Percentiles rank a stretch among this genome's conserved stretches.
phyloP scores from a whole-genome alignment of 2,113 vertebrate species.

The Herpailurus yagouaroundi region DNA sequence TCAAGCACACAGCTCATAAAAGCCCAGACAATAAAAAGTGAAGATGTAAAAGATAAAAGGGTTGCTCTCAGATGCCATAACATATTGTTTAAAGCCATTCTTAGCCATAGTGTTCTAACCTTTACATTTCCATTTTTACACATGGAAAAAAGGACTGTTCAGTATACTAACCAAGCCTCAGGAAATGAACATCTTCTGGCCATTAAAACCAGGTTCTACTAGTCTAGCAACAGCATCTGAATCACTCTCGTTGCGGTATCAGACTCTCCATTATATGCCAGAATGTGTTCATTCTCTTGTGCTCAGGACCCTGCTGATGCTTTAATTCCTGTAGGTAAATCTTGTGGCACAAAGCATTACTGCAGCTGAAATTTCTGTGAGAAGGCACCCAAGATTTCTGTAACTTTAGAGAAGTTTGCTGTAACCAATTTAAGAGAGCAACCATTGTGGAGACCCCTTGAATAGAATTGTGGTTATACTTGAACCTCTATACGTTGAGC shows the following conservation, averaged over 20 bases:
- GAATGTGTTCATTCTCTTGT: slow-evolving; percentile 3
- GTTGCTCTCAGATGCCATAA: slow-evolving; percentile 85
- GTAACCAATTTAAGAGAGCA: neutral
- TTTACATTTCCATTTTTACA: slow-evolving; percentile 69
- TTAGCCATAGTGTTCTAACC: slow-evolving; percentile 64
- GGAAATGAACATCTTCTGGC: slow-evolving; percentile 60
- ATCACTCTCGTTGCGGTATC: neutral
- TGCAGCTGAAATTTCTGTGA: neutral
- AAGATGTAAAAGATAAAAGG: slow-evolving; percentile 88
- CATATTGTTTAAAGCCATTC: slow-evolving; percentile 83
- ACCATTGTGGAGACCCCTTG: neutral
- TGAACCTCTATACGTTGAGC: neutral
- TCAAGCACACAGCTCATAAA: slow-evolving; percentile 85
- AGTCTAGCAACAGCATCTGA: neutral
- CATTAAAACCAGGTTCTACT: slow-evolving; percentile 62
- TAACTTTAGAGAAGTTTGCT: neutral
- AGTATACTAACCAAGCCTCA: neutral
- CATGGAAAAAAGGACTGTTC: slow-evolving; percentile 13
- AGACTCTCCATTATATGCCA: neutral
- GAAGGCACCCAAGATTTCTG: neutral
- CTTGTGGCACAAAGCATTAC: neutral
- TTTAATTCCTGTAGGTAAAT: slow-evolving; percentile 54
- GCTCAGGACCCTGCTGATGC: neutral
- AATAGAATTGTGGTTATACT: neutral
- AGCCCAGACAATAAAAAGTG: slow-evolving; percentile 80